phyloP scores from a whole-genome alignment of 2,113 vertebrate species.

The Perccottus glenii region DNA sequence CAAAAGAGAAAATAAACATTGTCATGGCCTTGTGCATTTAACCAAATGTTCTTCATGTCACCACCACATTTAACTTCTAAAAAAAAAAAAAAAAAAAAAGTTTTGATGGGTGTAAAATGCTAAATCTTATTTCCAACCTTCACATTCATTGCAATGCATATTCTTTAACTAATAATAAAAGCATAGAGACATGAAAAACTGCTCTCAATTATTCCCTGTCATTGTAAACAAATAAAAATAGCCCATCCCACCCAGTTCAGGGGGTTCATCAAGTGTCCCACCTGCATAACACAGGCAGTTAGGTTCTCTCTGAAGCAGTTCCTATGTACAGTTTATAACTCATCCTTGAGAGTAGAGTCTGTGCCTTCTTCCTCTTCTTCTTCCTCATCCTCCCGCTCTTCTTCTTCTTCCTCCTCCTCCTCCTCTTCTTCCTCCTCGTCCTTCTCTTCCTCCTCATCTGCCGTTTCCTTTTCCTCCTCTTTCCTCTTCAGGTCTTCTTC shows the following conservation, averaged over 20 bases:
- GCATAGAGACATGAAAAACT: conserved; percentile 46
- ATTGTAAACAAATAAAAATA: conserved; percentile 68
- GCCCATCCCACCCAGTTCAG: conserved; percentile 37
- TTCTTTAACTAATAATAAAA: conserved; percentile 35
- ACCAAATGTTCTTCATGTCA: conserved; percentile 34
- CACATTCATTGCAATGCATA: conserved; percentile 31
- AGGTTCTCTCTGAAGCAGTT: conserved; percentile 47
- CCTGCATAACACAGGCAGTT: conserved; percentile 46
- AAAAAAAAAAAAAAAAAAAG: conserved; percentile 38
- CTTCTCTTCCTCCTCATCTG: conserved; percentile 61
- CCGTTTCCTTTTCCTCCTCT: conserved; percentile 70
- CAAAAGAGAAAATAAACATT: conserved; percentile 30
- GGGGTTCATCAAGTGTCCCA: conserved; percentile 49
- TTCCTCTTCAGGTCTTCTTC: conserved; percentile 68
- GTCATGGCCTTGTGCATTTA: conserved; percentile 24
- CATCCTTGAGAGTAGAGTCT: conserved; percentile 80
- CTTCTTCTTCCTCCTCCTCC: conserved; percentile 40
- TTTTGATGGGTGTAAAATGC: conserved; percentile 14
- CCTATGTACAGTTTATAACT: conserved; percentile 76
- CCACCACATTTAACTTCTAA: conserved; percentile 38
- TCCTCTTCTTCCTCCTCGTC: conserved; percentile 62
- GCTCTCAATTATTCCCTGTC: conserved; percentile 37
- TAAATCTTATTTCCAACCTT: not conserved
- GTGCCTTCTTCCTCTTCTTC: conserved; percentile 71
- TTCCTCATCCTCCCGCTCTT: conserved; percentile 32